Evolutionary conservation across 2,797 vertebrate species (phyloP).

Genomic region (Pangasius mekongensis): DNA sequence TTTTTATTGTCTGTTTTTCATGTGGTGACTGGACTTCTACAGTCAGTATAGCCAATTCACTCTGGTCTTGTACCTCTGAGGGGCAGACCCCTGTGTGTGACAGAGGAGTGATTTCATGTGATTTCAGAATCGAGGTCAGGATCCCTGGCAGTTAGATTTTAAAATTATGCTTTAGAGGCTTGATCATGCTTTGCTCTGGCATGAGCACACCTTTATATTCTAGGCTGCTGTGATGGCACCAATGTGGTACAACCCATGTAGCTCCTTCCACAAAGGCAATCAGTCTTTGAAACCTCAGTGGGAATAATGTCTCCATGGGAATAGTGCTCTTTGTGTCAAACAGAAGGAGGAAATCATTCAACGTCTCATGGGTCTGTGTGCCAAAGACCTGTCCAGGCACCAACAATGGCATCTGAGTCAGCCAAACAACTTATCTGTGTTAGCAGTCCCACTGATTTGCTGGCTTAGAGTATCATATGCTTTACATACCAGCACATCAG

Average conservation of each 20-base stretch:
- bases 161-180: background rate
- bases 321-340: background rate
- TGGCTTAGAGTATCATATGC: background rate
- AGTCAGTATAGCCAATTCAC: background rate
- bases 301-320: background rate
- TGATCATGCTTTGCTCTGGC: background rate
- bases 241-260: background rate
- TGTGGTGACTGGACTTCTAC: background rate
- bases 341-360: background rate
- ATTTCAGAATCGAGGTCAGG: background rate
- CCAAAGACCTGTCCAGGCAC: background rate
- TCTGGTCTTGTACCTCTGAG: background rate
- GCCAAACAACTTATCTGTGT: conserved; percentile 6
- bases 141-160: background rate
- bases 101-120: background rate
- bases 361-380: background rate
- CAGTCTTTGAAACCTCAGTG: background rate
- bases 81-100: background rate
- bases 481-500: background rate
- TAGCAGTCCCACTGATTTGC: background rate
- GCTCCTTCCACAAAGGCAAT: background rate
- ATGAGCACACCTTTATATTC: background rate
- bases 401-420: background rate
- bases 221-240: background rate
- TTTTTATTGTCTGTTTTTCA: background rate